These are phyloP conservation scores for Pogonocherus hispidulus DNA, from an alignment of 2,888 invertebrate species.

Conservation along the genomic window DNA sequence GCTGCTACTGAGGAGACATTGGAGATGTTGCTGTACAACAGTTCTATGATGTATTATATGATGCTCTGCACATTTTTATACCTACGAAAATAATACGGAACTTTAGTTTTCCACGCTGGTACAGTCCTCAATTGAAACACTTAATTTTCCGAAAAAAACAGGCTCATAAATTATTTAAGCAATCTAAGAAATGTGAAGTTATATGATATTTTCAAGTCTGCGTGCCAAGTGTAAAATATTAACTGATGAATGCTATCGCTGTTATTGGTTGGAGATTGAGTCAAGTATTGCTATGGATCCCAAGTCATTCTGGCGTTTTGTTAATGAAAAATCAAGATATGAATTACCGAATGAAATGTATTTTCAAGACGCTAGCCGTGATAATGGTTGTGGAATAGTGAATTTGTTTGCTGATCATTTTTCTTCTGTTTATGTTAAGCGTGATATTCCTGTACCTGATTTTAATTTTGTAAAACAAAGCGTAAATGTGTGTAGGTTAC, in stretches of 20 bases:
- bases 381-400: too few relatives aligned
- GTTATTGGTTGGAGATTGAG: background rate
- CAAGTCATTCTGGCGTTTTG: background rate
- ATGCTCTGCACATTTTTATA: background rate
- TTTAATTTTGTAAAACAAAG: background rate
- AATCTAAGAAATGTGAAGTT: background rate
- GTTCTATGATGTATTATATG: constrained; percentile 3
- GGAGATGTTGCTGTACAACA: too few relatives aligned
- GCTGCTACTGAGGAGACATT: too few relatives aligned
- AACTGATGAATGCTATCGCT: background rate
- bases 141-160: background rate
- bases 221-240: background rate
- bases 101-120: background rate
- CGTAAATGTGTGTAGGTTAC: too few relatives aligned
- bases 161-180: background rate
- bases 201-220: background rate
- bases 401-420: too few relatives aligned
- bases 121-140: background rate
- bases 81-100: background rate
- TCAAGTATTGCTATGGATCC: background rate
- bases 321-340: background rate
- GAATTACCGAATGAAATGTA: background rate
- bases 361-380: background rate
- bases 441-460: background rate
- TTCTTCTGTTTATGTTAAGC: background rate